Base-by-base conservation (phyloP, 1,140 invertebrate species). In the Lordiphosa clarofinis region DNA sequence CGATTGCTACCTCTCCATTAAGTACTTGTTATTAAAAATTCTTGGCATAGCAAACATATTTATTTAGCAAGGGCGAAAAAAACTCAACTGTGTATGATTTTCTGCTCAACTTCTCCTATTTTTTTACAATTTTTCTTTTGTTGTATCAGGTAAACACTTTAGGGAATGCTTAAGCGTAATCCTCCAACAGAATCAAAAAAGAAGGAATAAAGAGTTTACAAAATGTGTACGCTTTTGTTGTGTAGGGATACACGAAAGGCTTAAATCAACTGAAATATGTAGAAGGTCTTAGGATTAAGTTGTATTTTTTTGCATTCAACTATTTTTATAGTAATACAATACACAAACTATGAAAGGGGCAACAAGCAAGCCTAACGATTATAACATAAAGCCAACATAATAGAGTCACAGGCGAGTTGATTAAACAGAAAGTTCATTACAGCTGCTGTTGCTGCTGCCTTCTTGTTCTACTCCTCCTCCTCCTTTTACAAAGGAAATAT, bases 11-110 rank as follows among this genome's bases (percentile, higher is more conserved):
- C 63, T 67, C 47, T 42, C 35, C 55, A 67, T 68, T 68, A 68
- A 68, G 64, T 40, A 42, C 7, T 55, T 59, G 47, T 68, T 68
- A 67, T 68, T 68, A 67, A 68, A 67, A 68, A 68, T 59, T 58
- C 55, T 36, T 12, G 33, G 36, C 54, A 28, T 47, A 35, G 48
- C 47, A 48, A 53, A 48, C 63, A 67, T 53, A 37, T 58, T 67
- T 58, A 10, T 13, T 12, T 33, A 43, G 13, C 50, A n/a, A 5
- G 12, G n/a, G 7, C 9, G 24, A 13, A 11, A 7, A 37, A 56
- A 33, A 13, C 12, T 21, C 31, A 46, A 35, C 40, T 47, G 36
- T 67, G 50, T 67, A 52, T 67, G 53, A 65, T 67, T 66, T 55
- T 10, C 44, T 5, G 54, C 31, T 46, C 63, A 52, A 59, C 35